Base-by-base conservation (phyloP, 2,888 invertebrate genomes). In the Koerneria pararmatus region DNA sequence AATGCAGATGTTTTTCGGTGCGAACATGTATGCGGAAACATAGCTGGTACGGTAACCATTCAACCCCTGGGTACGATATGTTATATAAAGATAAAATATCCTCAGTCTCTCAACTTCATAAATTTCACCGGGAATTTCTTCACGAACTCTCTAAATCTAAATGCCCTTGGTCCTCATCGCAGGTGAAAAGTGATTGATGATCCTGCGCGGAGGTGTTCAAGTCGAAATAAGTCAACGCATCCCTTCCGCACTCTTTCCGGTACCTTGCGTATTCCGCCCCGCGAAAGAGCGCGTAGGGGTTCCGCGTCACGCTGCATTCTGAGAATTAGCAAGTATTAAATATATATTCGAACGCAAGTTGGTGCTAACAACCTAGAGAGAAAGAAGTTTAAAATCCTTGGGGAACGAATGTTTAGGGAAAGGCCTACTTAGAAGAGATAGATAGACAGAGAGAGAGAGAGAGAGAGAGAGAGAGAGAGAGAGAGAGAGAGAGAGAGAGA, bases 181-280 rank as follows among this genome's bases (percentile, higher is more conserved):
- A 92, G 0, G 92, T 93, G 83, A 94, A 93, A 85, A 93, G 92
- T 3, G 92, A 93, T 85, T 95, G 95, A 85, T 98, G 97, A 86
- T 97, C 97, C 86, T 97, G 95, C 27, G 97, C 95, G 0, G 95
- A 94, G 54, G 97, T 87, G 85, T 97, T 98, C 95, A 97, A 95
- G 83, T 98, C 97, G 85, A 97, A 95, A 85, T 93, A 97, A 0
- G 97, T 97, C 53, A 97, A 87, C 0, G 97, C 95, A 77, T 97
- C 94, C 82, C 93, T 92, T 76, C 90, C 90, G 1, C 92, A 92
- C 0, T 67, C 8, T 57, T 74, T 71, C 84, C 91, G 91, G 84
- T 93, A 93, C n/a, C 95, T 88, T 78, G 92, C 91, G 86, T 97
- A 98, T 84, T 97, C 97, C 0, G 95, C 91, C 5, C 95, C 97